Evolutionary conservation across 2,888 invertebrate genomes (phyloP), one percentile per base, ranked within the genome.

Genomic region (Lycaena phlaeas): DNA sequence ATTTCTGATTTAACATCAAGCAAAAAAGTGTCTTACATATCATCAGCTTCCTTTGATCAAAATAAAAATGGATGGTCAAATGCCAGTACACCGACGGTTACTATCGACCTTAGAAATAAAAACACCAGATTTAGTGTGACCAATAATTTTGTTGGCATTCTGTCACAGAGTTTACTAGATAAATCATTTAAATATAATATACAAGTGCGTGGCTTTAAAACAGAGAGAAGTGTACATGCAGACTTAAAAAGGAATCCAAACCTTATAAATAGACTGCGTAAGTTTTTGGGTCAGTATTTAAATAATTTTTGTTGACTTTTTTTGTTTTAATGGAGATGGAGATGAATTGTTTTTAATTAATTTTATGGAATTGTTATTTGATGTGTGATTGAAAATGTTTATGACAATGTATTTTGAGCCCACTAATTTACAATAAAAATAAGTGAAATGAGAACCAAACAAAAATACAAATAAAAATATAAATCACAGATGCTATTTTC

Each of bases 131-230:
- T 74, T 17, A 68, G 57, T 14, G 53, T 74, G 9, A 60, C 75
- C 6, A 61, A 74, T 27, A 73, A 75, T 46, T 73, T 78, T 45
- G 37, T 64, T 1, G 64, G 72, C 2, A 53, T 70, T 1, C 56
- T 85, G 2, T 49, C 64, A 0, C 56, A 47, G 5, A 64, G 64
- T 42, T 7, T 72, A 18, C 50, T 49, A 1, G 47, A 56, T 11
- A 59, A 52, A 44, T 54, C 52, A 1, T 74, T 76, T 54, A 57
- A 61, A 26, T 76, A 68, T 45, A 61, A 63, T 22, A 63, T 88
- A 12, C 90, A 91, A 66, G 82, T 88, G 11, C 87, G 95, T 38
- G 88, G 88, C 26, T 95, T 95, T 67, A 95, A 94, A 76, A 95
- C 94, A 0, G 90, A 92, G 51, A 84, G 94, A 39, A 89, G 87